phyloP scores from a whole-genome alignment of 2,888 invertebrate species.

The Cremastinae sp. region DNA sequence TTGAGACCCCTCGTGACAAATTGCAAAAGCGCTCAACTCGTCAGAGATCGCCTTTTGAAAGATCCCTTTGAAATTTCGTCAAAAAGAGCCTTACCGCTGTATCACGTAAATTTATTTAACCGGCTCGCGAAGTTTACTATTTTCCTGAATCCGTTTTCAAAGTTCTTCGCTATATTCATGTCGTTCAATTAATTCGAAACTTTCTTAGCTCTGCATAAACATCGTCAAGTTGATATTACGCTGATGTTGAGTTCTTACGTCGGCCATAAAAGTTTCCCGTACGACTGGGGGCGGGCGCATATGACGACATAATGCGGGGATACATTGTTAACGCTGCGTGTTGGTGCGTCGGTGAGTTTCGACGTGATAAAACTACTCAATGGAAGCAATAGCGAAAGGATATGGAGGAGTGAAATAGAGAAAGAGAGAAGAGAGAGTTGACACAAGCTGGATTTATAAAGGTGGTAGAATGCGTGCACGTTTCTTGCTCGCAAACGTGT shows the following conservation, averaged over 20 bases:
- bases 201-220: no score
- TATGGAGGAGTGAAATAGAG: neutral
- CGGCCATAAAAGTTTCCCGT: slow-evolving; percentile 13
- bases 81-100: no score
- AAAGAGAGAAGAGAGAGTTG: slow-evolving; percentile 10
- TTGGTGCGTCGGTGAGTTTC: slow-evolving; percentile 13
- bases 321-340: neutral
- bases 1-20: no score
- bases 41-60: no score
- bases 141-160: no score
- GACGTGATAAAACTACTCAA: slow-evolving; percentile 51
- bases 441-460: slow-evolving; percentile 54
- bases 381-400: neutral
- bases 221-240: neutral
- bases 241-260: slow-evolving; percentile 1
- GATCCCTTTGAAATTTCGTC: no score
- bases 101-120: no score
- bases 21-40: no score
- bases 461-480: slow-evolving; percentile 41
- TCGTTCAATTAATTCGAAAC: no score
- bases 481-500: slow-evolving; percentile 43
- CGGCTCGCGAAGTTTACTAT: no score
- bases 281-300: neutral
- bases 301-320: neutral
- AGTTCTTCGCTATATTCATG: no score